Conservation (phyloP, 1,140 invertebrate genomes). For the Bombyx mandarina region DNA sequence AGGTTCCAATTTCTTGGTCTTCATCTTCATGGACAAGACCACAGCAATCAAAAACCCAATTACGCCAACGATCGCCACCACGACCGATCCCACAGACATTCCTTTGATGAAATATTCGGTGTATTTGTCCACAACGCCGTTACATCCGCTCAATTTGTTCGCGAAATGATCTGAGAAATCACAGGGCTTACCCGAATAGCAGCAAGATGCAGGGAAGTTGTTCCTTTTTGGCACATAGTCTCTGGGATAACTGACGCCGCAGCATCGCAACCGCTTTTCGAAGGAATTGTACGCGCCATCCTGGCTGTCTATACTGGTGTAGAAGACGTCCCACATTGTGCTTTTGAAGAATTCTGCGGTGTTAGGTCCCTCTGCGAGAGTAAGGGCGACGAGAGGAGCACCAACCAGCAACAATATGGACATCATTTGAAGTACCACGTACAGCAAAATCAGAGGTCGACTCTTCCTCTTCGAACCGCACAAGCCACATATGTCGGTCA, state of each 20-base stretch:
- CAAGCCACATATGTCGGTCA: slow-evolving; percentile 43
- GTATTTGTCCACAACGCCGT: slow-evolving; percentile 43
- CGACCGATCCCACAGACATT: slow-evolving; percentile 32
- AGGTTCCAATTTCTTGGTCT: slow-evolving; percentile 21
- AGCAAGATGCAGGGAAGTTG: slow-evolving; percentile 50
- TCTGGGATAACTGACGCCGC: slow-evolving; percentile 47
- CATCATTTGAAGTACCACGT: slow-evolving; percentile 25
- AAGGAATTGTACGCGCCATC: slow-evolving; percentile 39
- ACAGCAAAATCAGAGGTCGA: slow-evolving; percentile 33
- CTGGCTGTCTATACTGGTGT: slow-evolving; percentile 33
- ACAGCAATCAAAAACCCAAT: slow-evolving; percentile 30
- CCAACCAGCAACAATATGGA: slow-evolving; percentile 30
- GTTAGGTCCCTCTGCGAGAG: slow-evolving; percentile 39
- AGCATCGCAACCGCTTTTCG: slow-evolving; percentile 52
- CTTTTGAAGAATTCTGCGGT: slow-evolving; percentile 53
- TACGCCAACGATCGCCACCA: slow-evolving; percentile 39
- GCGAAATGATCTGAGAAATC: slow-evolving; percentile 54
- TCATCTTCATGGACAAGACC: slow-evolving; percentile 18
- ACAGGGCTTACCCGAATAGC: slow-evolving; percentile 44
- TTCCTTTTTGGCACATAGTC: slow-evolving; percentile 54
- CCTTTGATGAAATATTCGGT: slow-evolving; percentile 42
- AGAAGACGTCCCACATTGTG: slow-evolving; percentile 54
- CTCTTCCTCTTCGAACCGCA: slow-evolving; percentile 36
- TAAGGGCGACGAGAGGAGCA: slow-evolving; percentile 34
- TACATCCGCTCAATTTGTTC: slow-evolving; percentile 53